A percentile compares a stretch with the other conserved stretches of the same genome.
Conservation (phyloP, 2,888 invertebrate genomes). For the Diaprepes abbreviatus region DNA sequence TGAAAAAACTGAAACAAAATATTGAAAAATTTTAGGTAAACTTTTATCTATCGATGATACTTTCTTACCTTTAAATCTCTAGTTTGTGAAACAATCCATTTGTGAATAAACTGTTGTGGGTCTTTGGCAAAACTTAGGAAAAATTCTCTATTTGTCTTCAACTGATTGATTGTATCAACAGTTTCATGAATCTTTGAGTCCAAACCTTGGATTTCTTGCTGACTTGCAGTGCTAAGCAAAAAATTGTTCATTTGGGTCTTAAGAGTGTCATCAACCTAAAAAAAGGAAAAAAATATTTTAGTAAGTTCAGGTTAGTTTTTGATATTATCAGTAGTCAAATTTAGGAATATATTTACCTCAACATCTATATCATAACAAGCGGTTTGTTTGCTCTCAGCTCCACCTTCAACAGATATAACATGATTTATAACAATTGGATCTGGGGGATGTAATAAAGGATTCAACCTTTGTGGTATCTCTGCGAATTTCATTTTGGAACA, state of each 20-base stretch:
- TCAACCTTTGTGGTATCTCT: constrained; percentile 96
- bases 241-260: constrained; percentile 99
- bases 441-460: constrained; percentile 94
- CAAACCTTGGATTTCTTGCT: constrained; percentile 95
- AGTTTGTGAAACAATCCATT: constrained; percentile 98
- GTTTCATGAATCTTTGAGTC: constrained; percentile 99
- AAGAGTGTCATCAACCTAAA: constrained; percentile 88
- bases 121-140: constrained; percentile 98
- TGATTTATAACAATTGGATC: constrained; percentile 99
- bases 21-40: no score
- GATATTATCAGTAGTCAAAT: no score
- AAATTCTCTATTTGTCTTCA: constrained; percentile 98
- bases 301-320: no score
- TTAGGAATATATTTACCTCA: constrained; percentile 70
- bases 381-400: constrained; percentile 97
- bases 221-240: constrained; percentile 93
- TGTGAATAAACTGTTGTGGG: constrained; percentile 98
- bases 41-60: no score
- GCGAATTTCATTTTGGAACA: constrained; percentile 97
- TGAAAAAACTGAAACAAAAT: no score
- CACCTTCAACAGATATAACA: constrained; percentile 89
- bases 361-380: constrained; percentile 99
- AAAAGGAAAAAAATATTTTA: no score
- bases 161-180: constrained; percentile 97
- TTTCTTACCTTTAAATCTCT: constrained; percentile 92